Conservation (phyloP, 2,113 vertebrate species). For the Atlantisia rogersi region DNA sequence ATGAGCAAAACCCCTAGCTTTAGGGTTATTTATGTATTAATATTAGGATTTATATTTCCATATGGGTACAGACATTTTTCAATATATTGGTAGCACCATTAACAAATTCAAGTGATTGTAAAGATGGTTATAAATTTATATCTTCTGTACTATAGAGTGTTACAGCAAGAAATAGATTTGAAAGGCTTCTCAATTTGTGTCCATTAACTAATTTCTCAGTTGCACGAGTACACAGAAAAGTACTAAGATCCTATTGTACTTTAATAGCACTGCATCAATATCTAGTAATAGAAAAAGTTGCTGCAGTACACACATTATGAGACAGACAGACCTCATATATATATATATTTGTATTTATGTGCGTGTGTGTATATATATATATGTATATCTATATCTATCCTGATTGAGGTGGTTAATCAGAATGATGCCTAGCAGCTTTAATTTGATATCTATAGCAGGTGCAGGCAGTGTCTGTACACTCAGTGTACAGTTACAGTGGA, state of each 20-base stretch:
- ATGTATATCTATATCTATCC: neutral
- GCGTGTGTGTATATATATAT: neutral
- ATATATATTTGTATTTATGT: neutral
- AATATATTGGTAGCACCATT: slow-evolving; percentile 76
- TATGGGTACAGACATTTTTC: slow-evolving; percentile 24
- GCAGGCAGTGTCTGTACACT: neutral
- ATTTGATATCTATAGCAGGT: neutral
- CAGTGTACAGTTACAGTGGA: neutral
- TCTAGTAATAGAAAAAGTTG: neutral
- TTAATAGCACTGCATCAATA: neutral
- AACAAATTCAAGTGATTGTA: slow-evolving; percentile 75
- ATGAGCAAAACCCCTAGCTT: neutral
- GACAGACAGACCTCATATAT: slow-evolving; percentile 72
- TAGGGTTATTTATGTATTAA: neutral
- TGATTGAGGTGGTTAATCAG: neutral
- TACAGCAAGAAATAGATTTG: slow-evolving; percentile 20
- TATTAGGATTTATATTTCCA: neutral
- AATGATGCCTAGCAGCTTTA: slow-evolving; percentile 5
- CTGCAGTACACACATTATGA: slow-evolving; percentile 63
- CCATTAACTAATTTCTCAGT: neutral
- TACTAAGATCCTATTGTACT: neutral
- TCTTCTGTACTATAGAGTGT: neutral
- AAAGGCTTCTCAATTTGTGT: slow-evolving; percentile 24
- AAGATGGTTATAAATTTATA: slow-evolving; percentile 57
- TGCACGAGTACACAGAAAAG: slow-evolving; percentile 24